These are phyloP conservation scores for Leptopilina boulardi DNA, from an alignment of 1,140 invertebrate species.

Conservation along the genomic window DNA sequence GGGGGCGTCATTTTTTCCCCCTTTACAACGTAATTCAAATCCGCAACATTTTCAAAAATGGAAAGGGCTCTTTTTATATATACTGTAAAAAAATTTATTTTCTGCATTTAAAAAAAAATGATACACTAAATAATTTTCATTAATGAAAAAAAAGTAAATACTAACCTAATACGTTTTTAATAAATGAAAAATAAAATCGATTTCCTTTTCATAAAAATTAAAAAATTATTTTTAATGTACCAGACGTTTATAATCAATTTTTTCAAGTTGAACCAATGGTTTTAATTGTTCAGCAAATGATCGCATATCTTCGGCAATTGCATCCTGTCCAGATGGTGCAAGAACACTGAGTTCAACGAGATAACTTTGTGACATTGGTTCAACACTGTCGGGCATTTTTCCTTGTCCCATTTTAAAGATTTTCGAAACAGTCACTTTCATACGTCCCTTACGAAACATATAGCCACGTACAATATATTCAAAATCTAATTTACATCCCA, in stretches of 20 bases:
- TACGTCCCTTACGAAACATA: conserved; percentile 96
- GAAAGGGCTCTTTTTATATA: too few relatives aligned
- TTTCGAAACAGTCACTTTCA: conserved; percentile 98
- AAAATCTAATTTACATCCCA: conserved; percentile 93
- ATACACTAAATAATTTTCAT: too few relatives aligned
- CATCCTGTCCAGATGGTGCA: conserved; percentile 94
- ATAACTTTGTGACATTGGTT: conserved; percentile 94
- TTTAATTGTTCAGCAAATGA: conserved; percentile 96
- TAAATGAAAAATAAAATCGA: too few relatives aligned
- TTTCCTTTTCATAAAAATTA: too few relatives aligned
- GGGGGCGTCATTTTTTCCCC: too few relatives aligned
- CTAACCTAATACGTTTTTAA: too few relatives aligned
- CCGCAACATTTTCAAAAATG: too few relatives aligned
- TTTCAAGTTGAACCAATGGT: conserved; percentile 92
- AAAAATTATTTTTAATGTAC: conserved; percentile 70
- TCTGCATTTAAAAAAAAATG: too few relatives aligned
- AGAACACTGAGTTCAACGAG: conserved; percentile 96
- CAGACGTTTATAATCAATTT: conserved; percentile 91
- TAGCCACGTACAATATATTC: conserved; percentile 96
- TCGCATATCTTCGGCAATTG: conserved; percentile 96
- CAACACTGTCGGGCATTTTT: conserved; percentile 83
- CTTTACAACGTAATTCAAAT: too few relatives aligned
- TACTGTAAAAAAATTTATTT: too few relatives aligned
- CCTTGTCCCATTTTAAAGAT: conserved; percentile 90
- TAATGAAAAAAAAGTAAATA: too few relatives aligned